Percentiles rank a stretch among this genome's conserved stretches.
These are phyloP conservation scores for Chaetura pelagica DNA, from an alignment of 2,113 vertebrate genomes.

Conservation along the genomic window DNA sequence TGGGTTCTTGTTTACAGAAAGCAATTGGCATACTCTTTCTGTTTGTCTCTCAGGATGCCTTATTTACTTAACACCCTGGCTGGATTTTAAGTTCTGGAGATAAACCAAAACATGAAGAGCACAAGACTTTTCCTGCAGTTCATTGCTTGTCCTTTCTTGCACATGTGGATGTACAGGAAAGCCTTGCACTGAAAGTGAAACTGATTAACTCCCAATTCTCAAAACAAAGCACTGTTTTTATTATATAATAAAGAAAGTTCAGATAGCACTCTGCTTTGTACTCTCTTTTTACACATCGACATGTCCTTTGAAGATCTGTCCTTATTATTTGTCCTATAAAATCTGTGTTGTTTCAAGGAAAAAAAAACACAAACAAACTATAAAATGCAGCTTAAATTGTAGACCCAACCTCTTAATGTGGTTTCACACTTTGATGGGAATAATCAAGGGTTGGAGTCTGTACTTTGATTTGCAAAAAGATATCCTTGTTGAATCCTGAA, in stretches of 20 bases:
- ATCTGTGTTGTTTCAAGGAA: background rate
- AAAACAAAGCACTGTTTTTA: background rate
- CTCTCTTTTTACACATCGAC: background rate
- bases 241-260: background rate
- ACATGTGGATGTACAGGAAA: background rate
- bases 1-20: background rate
- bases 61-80: background rate
- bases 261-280: background rate
- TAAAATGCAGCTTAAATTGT: conserved; percentile 2
- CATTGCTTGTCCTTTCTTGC: background rate
- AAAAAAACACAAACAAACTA: background rate
- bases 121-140: background rate
- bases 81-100: conserved; percentile 10
- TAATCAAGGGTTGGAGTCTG: conserved; percentile 35
- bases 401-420: conserved; percentile 16
- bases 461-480: conserved; percentile 45
- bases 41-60: background rate
- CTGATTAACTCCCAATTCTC: background rate
- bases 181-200: background rate
- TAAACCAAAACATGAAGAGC: background rate
- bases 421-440: conserved; percentile 34
- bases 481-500: background rate
- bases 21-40: background rate
- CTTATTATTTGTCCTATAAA: conserved; percentile 3
- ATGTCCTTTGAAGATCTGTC: background rate